Evolutionary conservation across 2,797 vertebrate genomes (phyloP).

Genomic region (Neosalanx taihuensis): DNA sequence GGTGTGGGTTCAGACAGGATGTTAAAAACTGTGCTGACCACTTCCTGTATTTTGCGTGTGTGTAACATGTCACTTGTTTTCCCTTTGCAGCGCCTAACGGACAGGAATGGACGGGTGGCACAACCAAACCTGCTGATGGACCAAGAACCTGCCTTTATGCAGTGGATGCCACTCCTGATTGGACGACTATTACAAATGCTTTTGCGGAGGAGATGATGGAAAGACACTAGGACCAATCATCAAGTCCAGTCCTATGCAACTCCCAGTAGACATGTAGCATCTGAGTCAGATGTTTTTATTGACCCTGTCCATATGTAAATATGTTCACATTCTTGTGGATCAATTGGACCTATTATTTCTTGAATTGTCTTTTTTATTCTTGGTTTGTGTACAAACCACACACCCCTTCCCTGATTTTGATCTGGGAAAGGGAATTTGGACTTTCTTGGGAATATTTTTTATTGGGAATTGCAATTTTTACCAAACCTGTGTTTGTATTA

Average conservation of each 20-base stretch:
- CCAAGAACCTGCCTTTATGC: slow-evolving; percentile 58
- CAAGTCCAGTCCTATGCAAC: slow-evolving; percentile 49
- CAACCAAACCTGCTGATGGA: slow-evolving; percentile 34
- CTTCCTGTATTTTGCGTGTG: slow-evolving; percentile 48
- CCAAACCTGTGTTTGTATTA: slow-evolving; percentile 33
- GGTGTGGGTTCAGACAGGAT: slow-evolving; percentile 48
- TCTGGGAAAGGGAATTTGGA: slow-evolving; percentile 12
- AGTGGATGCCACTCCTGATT: slow-evolving; percentile 64
- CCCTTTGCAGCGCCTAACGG: slow-evolving; percentile 44
- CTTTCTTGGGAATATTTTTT: background rate
- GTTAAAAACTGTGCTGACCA: slow-evolving; percentile 55
- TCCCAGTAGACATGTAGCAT: slow-evolving; percentile 74
- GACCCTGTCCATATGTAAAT: slow-evolving; percentile 44
- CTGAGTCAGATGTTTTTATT: slow-evolving; percentile 10
- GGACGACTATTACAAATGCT: slow-evolving; percentile 62
- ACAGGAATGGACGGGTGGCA: slow-evolving; percentile 25
- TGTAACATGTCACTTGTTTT: slow-evolving; percentile 22
- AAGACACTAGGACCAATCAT: slow-evolving; percentile 43
- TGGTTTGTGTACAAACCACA: slow-evolving; percentile 2
- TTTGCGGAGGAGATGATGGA: slow-evolving; percentile 54
- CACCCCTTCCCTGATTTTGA: slow-evolving; percentile 1
- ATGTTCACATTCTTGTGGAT: slow-evolving; percentile 9
- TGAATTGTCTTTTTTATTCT: slow-evolving; percentile 10
- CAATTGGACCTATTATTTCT: slow-evolving; percentile 25
- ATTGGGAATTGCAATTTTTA: slow-evolving; percentile 42